Evolutionary conservation across 2,888 invertebrate genomes (phyloP).

Genomic region (Notodonta ziczac): DNA sequence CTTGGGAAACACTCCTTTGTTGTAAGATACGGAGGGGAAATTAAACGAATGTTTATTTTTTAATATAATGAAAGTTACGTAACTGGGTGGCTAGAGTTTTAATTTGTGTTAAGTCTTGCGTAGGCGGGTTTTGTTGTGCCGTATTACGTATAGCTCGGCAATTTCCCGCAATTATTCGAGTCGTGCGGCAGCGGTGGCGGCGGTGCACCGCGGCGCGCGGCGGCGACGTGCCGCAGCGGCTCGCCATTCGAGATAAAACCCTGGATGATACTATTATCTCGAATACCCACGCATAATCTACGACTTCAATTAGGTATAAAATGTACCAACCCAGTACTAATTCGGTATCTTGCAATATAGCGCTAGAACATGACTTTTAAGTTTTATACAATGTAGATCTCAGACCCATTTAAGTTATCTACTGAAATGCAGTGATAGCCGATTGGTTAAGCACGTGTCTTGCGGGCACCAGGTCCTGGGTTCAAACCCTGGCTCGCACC

Average conservation of each 20-base stretch:
- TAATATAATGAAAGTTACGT: conserved; percentile 3
- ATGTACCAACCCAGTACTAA: not conserved
- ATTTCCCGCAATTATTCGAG: conserved; percentile 14
- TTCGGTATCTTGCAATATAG: too few species aligned
- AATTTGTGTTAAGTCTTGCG: conserved; percentile 1
- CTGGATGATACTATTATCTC: conserved; percentile 2
- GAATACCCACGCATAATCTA: not conserved
- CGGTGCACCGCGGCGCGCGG: not conserved
- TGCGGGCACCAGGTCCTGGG: too few species aligned
- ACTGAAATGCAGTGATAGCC: too few species aligned
- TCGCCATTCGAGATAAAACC: not conserved
- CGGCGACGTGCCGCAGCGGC: not conserved
- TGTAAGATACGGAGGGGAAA: not conserved
- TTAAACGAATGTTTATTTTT: not conserved
- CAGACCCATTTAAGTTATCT: too few species aligned
- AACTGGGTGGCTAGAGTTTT: not conserved
- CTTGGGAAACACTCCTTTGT: conserved; percentile 6
- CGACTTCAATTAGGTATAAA: not conserved
- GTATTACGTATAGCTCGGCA: conserved; percentile 13
- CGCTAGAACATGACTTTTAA: too few species aligned
- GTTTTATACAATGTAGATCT: too few species aligned
- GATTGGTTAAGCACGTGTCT: too few species aligned
- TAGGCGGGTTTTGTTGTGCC: not conserved
- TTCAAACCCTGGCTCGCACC: too few species aligned
- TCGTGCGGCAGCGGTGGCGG: not conserved